Evolutionary conservation across 2,888 invertebrate genomes (phyloP).

Genomic region (Nephrotoma guestfalica): DNA sequence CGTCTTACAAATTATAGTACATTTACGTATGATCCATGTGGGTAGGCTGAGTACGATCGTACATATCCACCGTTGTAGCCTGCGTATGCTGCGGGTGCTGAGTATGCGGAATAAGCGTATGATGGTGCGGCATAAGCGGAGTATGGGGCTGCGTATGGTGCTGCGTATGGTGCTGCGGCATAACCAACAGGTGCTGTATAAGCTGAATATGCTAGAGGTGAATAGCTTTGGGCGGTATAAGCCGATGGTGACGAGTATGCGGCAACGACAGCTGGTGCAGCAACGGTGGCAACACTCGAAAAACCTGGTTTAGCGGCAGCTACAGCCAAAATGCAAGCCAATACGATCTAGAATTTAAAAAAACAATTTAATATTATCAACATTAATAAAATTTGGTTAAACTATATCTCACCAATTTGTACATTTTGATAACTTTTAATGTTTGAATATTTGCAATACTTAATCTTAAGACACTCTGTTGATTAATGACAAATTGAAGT

Average conservation of each 20-base stretch:
- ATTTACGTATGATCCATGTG: not conserved
- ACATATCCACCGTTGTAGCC: constrained; percentile 2
- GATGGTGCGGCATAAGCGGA: not conserved
- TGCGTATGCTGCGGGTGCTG: constrained; percentile 5
- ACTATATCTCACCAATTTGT: constrained; percentile 35
- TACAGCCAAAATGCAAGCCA: constrained; percentile 38
- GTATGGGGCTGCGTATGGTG: not conserved
- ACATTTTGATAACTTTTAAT: constrained; percentile 29
- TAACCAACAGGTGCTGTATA: not conserved
- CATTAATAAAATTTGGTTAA: not conserved
- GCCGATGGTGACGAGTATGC: constrained; percentile 22
- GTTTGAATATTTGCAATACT: constrained; percentile 11
- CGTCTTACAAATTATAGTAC: not conserved
- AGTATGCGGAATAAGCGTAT: not conserved
- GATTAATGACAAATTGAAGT: not conserved
- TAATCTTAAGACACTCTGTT: not conserved
- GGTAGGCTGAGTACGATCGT: not conserved
- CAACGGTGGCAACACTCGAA: constrained; percentile 11
- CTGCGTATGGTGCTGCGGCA: not conserved
- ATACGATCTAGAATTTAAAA: constrained; percentile 27
- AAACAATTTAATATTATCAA: not conserved
- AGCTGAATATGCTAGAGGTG: constrained; percentile 12
- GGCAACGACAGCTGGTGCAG: constrained; percentile 12
- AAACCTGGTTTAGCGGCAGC: constrained; percentile 35
- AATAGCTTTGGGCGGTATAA: constrained; percentile 17